Percentiles rank a stretch among this genome's conserved stretches.
Evolutionary conservation across 1,140 invertebrate species (phyloP).

Genomic region (Phthorimaea operculella): DNA sequence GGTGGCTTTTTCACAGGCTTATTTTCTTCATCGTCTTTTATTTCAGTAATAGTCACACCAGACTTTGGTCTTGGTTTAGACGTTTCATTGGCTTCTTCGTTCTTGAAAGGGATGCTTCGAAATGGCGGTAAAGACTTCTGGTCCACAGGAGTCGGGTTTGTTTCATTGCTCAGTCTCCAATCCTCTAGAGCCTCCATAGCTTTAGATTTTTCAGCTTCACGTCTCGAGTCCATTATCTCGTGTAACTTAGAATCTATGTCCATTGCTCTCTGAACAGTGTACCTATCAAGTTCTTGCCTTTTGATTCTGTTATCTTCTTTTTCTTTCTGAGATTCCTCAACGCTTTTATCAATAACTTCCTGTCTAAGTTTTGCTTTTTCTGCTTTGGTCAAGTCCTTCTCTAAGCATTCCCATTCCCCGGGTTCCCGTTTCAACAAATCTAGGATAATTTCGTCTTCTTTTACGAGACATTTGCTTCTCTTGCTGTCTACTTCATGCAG

Average conservation of each 20-base stretch:
- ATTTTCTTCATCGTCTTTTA: slow-evolving; percentile 3
- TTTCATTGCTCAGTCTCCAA: slow-evolving; percentile 64
- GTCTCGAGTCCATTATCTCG: slow-evolving; percentile 69
- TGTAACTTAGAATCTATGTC: slow-evolving; percentile 67
- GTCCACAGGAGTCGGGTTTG: neutral
- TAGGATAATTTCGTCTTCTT: slow-evolving; percentile 69
- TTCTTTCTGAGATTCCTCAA: slow-evolving; percentile 67
- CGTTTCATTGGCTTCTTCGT: neutral
- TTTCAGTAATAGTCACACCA: neutral
- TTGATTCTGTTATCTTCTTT: slow-evolving; percentile 61
- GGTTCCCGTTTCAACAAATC: slow-evolving; percentile 70
- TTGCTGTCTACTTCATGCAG: slow-evolving; percentile 67
- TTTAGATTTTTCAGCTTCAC: slow-evolving; percentile 68
- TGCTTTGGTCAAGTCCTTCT: slow-evolving; percentile 63
- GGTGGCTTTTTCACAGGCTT: slow-evolving; percentile 11
- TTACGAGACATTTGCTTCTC: slow-evolving; percentile 70
- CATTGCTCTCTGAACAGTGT: slow-evolving; percentile 72
- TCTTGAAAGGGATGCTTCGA: neutral
- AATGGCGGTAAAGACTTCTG: neutral
- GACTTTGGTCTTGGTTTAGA: neutral
- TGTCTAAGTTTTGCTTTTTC: slow-evolving; percentile 68
- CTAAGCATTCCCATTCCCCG: slow-evolving; percentile 69
- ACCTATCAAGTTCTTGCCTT: slow-evolving; percentile 62
- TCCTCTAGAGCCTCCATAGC: slow-evolving; percentile 75
- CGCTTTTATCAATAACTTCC: slow-evolving; percentile 63